Base-by-base conservation (phyloP, 1,140 invertebrate species). In the Solen grandis region DNA sequence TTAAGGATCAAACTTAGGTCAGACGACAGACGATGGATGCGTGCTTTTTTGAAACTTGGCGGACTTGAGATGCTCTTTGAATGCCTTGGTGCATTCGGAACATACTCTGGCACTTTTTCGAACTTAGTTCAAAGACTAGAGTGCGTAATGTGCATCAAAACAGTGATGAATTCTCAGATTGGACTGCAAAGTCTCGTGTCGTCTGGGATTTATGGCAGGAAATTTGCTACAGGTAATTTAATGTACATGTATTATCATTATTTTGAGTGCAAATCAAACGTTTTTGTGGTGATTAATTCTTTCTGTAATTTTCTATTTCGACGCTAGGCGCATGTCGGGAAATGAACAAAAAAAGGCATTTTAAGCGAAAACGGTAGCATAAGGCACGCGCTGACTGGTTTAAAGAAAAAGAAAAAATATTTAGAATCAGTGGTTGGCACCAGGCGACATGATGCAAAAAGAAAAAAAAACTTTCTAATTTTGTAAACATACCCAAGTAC, bases 91-190 rank as follows among this genome's bases (percentile, higher is more conserved):
- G 82, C 86, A 25, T 83, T 92, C 35, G 75, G 66, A 1, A 33
- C 50, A 46, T 83, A 83, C 57, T 72, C 68, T 1, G 73, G 75
- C 19, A 70, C 57, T 16, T 78, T 78, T 57, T 72, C 73, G 29
- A 78, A 83, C 59, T 41, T 83, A 19, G 59, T 83, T 25, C 69
- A 75, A 57, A 25, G 75, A 77, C 72, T 93, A 22, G 92, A 93
- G 60, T 92, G 92, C 81, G 90, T 93, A 1, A 79, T 85, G 22
- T 93, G 92, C 66, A 79, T 93, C 52, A 88, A 91, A 65, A 90
- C 91, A 0, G 90, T 93, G 5, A 92, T 93, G 85, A 93, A 93
- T 76, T 93, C 91, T 0, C 85, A 86, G 41, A 87, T 89, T 5
- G 93, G 93, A 8, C 85, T 93, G 22, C 87, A 93, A 19, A 63